phyloP scores from a whole-genome alignment of 2,888 invertebrate genomes.

The Lamellibrachia columna region DNA sequence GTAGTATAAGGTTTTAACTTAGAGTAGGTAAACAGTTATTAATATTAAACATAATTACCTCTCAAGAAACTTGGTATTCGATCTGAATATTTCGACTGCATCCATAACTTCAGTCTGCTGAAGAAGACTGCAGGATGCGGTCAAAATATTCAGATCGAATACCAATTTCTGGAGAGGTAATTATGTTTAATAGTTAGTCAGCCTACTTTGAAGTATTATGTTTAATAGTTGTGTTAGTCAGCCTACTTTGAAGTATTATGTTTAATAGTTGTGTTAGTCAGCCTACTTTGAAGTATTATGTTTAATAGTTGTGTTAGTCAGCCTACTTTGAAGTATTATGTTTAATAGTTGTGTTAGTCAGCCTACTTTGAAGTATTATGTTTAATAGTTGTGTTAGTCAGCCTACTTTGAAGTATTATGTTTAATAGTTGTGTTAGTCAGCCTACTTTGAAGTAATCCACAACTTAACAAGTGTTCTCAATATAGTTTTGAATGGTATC shows the following conservation, averaged over 20 bases:
- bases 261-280: not conserved
- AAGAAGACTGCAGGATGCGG: too few relatives aligned
- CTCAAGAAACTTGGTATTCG: too few relatives aligned
- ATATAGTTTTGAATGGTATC: not conserved
- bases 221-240: not conserved
- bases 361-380: too few relatives aligned
- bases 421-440: not conserved
- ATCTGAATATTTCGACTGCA: too few relatives aligned
- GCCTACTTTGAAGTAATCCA: not conserved
- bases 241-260: not conserved
- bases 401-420: not conserved
- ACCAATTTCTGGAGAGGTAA: too few relatives aligned
- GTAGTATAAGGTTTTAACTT: not conserved
- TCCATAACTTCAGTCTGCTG: too few relatives aligned
- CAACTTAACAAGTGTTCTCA: too few relatives aligned
- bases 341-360: not conserved
- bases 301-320: not conserved
- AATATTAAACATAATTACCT: too few relatives aligned
- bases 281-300: not conserved
- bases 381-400: not conserved
- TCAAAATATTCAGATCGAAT: too few relatives aligned
- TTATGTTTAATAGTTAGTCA: not conserved
- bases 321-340: not conserved
- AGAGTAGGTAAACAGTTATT: not conserved
- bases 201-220: too few relatives aligned